Evolutionary conservation across 2,888 invertebrate species (phyloP), one percentile per base, ranked within the genome.

Genomic region (Drosophila buzzatii): DNA sequence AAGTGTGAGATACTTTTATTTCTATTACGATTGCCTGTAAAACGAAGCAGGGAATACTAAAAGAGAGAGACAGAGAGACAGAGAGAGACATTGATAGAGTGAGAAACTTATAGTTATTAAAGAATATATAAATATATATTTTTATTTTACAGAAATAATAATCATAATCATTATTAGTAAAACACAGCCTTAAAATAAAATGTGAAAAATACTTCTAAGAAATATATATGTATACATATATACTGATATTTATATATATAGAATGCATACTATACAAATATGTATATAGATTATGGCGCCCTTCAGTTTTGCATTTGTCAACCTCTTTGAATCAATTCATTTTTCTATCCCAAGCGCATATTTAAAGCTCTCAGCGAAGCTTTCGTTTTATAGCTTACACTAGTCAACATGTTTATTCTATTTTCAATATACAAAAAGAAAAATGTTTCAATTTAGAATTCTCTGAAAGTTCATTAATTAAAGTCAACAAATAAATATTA

Each of bases 1-100:
- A 75, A 68, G 31, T 69, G 71, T 64, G 69, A 73, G 70, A 70
- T 44, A 67, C 37, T 37, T 27, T 27, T 4, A 51, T 71, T 63
- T 66, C 37, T n/a, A 16, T 8, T 27, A 42, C 53, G 44, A 71
- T 57, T 70, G 55, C 52, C 31, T 20, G 20, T 10, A 44, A 7
- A 45, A 23, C 2, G 6, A 20, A 20, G 44, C 12, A 3, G 33
- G 10, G 18, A 16, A 20, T 12, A 41, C 10, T 3, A 7, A 10
- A 14, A 23, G 12, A 35, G 44, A 35, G 14, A 45, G 4, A 42
- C 1, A 18, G 45, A 23, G 3, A 2, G 2, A 23, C 2, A 27
- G 27, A 5, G 27, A 27, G 33, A 35, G 14, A 45, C 4, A 42
- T 18, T 42, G 23, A 7, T 20, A 42, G 33, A 12, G 27, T 23